Percentiles rank a stretch among this genome's conserved stretches.
phyloP scores from a whole-genome alignment of 2,113 vertebrate species.

The Polypterus senegalus region DNA sequence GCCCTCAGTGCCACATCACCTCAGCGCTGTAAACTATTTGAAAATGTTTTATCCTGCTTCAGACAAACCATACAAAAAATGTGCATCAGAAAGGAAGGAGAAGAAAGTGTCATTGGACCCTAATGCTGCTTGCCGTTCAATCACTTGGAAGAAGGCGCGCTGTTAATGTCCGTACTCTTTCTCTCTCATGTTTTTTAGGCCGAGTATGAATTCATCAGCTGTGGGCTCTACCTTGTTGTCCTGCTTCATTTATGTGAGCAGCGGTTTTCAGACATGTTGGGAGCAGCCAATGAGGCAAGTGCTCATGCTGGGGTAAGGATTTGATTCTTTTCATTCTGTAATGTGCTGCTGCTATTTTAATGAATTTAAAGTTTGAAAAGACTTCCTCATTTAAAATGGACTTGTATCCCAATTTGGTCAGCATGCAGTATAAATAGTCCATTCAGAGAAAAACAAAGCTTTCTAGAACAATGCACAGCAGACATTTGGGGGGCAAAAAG shows the following conservation, averaged over 20 bases:
- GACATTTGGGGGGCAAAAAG: not conserved
- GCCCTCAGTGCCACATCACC: too few relatives aligned
- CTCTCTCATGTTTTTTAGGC: slow-evolving; percentile 49
- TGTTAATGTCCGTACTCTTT: too few relatives aligned
- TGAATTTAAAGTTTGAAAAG: not conserved
- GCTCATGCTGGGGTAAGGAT: slow-evolving; percentile 74
- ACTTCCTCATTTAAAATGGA: slow-evolving; percentile 8
- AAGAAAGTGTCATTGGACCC: not conserved
- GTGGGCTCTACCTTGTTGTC: slow-evolving; percentile 90
- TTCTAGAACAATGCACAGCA: slow-evolving; percentile 1
- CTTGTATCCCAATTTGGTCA: not conserved
- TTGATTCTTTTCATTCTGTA: not conserved
- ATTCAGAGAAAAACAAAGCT: not conserved
- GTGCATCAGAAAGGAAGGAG: too few relatives aligned
- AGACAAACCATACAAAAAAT: too few relatives aligned
- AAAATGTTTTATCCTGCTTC: too few relatives aligned
- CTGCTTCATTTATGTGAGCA: slow-evolving; percentile 90
- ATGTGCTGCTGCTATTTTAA: not conserved
- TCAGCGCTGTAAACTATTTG: too few relatives aligned
- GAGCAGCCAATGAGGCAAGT: slow-evolving; percentile 72
- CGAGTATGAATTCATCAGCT: slow-evolving; percentile 94
- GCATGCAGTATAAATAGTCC: too few relatives aligned
- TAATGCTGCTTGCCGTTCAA: not conserved
- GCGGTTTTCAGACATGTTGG: slow-evolving; percentile 89
- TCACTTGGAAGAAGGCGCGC: not conserved